These are phyloP conservation scores for Lacerta viridis DNA, from an alignment of 2,797 vertebrate genomes.

Conservation along the genomic window DNA sequence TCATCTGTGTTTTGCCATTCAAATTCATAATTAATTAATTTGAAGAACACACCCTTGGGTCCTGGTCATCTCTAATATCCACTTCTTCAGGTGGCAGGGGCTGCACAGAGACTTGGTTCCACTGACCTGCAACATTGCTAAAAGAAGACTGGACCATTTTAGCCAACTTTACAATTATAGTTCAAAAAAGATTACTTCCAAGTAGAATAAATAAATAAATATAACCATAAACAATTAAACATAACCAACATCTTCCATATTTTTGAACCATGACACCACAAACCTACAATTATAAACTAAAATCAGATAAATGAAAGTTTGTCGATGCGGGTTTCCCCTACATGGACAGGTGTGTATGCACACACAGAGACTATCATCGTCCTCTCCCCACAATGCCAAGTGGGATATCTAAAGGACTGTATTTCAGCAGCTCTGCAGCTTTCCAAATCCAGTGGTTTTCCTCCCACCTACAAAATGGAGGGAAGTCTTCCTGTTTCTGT, in stretches of 20 bases:
- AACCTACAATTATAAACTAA: neutral
- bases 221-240: neutral
- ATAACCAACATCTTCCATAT: too few relatives aligned
- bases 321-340: neutral
- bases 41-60: conserved; percentile 87
- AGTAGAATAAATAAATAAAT: neutral
- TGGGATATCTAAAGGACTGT: neutral
- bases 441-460: too few relatives aligned
- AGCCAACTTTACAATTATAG: neutral
- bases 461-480: too few relatives aligned
- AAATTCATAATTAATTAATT: neutral
- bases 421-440: neutral
- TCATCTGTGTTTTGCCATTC: neutral
- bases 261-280: neutral
- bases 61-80: conserved; percentile 88
- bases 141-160: conserved; percentile 29
- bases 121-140: conserved; percentile 91
- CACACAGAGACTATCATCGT: neutral
- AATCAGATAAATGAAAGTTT: neutral
- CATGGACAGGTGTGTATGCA: too few relatives aligned
- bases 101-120: conserved; percentile 96
- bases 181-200: neutral
- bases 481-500: too few relatives aligned
- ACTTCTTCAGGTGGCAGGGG: conserved; percentile 92
- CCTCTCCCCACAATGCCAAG: neutral